A percentile compares a stretch with the other conserved stretches of the same genome.
Conservation (phyloP, 2,113 vertebrate genomes). For the Calonectris borealis region DNA sequence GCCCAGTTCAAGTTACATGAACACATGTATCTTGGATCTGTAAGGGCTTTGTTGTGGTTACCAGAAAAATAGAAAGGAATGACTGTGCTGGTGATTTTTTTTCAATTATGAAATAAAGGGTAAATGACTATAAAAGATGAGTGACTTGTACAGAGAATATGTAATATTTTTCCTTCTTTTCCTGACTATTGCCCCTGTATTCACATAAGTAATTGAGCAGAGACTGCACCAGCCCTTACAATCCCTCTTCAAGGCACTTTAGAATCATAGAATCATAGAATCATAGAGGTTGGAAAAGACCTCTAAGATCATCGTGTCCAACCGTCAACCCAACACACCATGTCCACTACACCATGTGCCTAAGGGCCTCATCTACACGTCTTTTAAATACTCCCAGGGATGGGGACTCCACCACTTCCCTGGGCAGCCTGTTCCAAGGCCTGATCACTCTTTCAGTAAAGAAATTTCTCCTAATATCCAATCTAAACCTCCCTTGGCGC, state of each 20-base stretch:
- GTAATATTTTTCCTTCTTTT: neutral
- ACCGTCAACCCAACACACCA: no score
- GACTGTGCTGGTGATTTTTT: neutral
- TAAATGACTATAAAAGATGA: neutral
- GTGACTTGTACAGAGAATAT: neutral
- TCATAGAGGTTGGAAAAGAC: no score
- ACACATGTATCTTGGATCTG: neutral
- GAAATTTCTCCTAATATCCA: no score
- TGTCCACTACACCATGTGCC: no score
- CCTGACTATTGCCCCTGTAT: neutral
- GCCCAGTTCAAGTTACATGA: neutral
- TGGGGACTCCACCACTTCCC: no score
- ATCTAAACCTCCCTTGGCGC: no score
- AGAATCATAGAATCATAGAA: no score
- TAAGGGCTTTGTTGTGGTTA: constrained; percentile 10
- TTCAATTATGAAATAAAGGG: neutral
- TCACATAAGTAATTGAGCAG: constrained; percentile 6
- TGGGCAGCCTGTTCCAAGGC: no score
- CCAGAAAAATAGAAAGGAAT: constrained; percentile 6
- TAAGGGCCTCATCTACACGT: no score
- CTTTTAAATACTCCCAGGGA: no score
- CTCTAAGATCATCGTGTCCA: no score
- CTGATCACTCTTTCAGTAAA: no score
- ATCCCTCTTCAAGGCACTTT: constrained; percentile 14
- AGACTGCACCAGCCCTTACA: neutral